These are phyloP conservation scores for Spodoptera exigua DNA, from an alignment of 2,888 invertebrate species.

Conservation along the genomic window DNA sequence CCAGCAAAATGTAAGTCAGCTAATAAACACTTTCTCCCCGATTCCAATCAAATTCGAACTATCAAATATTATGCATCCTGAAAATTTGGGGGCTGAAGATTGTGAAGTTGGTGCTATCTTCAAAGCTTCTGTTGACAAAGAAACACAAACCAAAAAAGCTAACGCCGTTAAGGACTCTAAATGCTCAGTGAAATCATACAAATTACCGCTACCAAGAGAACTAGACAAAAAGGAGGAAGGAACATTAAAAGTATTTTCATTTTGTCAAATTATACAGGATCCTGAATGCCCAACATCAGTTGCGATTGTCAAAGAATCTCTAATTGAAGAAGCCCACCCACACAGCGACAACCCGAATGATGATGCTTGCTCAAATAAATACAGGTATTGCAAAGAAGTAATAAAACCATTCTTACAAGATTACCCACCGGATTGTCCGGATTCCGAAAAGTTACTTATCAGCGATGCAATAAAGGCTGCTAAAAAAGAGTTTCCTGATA, in stretches of 20 bases:
- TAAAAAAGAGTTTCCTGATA: constrained; percentile 61
- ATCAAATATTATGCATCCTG: constrained; percentile 66
- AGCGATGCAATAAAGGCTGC: constrained; percentile 55
- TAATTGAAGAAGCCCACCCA: constrained; percentile 60
- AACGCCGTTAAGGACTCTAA: not conserved
- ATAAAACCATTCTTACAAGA: constrained; percentile 66
- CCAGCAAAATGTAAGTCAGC: constrained; percentile 47
- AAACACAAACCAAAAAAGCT: constrained; percentile 62
- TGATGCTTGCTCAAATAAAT: constrained; percentile 52
- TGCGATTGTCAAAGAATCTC: constrained; percentile 62
- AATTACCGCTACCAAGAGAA: constrained; percentile 49
- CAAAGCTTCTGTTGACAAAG: constrained; percentile 57
- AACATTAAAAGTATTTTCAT: constrained; percentile 61
- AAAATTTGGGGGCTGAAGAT: constrained; percentile 48
- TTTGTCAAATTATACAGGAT: constrained; percentile 62
- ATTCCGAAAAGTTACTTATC: constrained; percentile 60
- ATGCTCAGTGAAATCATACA: constrained; percentile 15
- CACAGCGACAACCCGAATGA: constrained; percentile 38
- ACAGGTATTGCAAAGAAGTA: constrained; percentile 70
- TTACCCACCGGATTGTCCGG: constrained; percentile 53
- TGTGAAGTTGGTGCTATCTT: constrained; percentile 46
- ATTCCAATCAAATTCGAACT: constrained; percentile 5
- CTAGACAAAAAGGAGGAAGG: constrained; percentile 35
- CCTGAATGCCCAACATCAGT: constrained; percentile 55
- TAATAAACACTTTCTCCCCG: not conserved